Conservation (phyloP, 2,888 invertebrate genomes). For the Oxycera nigricornis region DNA sequence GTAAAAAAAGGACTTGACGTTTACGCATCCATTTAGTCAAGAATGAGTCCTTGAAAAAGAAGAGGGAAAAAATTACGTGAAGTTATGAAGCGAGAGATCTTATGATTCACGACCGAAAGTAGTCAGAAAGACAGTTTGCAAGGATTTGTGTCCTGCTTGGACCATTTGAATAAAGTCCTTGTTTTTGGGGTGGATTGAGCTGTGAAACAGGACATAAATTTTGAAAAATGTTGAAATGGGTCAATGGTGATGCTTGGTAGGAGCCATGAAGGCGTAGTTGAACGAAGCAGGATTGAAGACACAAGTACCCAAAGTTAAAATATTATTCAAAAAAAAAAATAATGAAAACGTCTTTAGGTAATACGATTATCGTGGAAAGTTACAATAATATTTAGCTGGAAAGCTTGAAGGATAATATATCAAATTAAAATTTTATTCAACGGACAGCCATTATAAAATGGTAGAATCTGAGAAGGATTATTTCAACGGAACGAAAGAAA, state of each 20-base stretch:
- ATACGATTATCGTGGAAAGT: constrained; percentile 12
- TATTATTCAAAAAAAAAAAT: constrained; percentile 13
- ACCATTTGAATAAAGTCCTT: constrained; percentile 19
- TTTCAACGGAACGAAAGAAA: too few relatives aligned
- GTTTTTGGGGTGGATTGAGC: neutral
- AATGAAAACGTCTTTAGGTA: constrained; percentile 16
- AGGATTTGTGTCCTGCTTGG: neutral
- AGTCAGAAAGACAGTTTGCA: neutral
- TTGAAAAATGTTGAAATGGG: constrained; percentile 16
- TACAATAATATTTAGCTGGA: neutral
- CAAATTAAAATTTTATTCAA: neutral
- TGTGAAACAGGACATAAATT: constrained; percentile 26
- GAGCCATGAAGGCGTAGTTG: too few relatives aligned
- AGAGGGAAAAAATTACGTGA: neutral
- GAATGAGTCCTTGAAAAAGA: neutral
- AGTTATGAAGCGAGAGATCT: neutral
- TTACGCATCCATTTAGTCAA: constrained; percentile 4
- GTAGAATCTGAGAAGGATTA: too few relatives aligned
- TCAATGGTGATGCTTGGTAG: neutral
- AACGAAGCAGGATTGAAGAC: neutral
- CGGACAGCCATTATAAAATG: too few relatives aligned
- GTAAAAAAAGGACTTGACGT: neutral
- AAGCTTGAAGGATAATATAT: neutral
- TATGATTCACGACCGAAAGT: constrained; percentile 3
- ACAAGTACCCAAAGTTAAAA: neutral